Evolutionary conservation across 1,140 invertebrate species (phyloP).

Genomic region (Orchesella cincta): DNA sequence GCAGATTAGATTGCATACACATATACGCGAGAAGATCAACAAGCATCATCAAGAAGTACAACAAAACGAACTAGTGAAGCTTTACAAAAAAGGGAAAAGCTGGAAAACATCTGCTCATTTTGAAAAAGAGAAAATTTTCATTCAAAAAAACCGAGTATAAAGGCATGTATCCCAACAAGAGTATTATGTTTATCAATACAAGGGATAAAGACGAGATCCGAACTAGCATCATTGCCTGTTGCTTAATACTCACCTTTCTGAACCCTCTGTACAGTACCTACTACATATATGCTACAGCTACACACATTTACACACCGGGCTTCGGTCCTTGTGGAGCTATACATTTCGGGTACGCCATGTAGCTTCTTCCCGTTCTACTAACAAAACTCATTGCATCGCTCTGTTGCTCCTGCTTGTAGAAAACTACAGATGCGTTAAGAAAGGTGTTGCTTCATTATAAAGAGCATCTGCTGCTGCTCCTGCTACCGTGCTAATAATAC

Average conservation of each 20-base stretch:
- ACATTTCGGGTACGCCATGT: too few relatives aligned
- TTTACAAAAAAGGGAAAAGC: background rate
- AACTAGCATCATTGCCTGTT: background rate
- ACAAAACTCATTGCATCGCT: too few relatives aligned
- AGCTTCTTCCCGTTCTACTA: too few relatives aligned
- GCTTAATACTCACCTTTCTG: background rate
- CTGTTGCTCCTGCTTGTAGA: too few relatives aligned
- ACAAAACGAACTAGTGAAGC: background rate
- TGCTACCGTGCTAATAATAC: too few relatives aligned
- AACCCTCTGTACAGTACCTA: too few relatives aligned
- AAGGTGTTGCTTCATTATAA: conserved; percentile 25
- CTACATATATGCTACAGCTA: too few relatives aligned
- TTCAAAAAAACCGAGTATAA: too few relatives aligned
- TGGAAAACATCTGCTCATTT: conserved; percentile 15
- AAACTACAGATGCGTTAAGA: conserved; percentile 12
- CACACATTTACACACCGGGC: too few relatives aligned
- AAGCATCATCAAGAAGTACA: background rate
- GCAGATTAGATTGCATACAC: background rate
- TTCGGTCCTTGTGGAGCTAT: too few relatives aligned
- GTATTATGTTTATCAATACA: background rate
- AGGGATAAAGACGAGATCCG: background rate
- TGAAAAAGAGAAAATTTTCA: background rate
- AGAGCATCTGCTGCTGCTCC: background rate
- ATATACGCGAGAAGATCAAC: background rate
- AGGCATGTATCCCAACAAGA: too few relatives aligned